Conservation (phyloP, 2,113 vertebrate genomes). For the Rhabdomys dilectus region DNA sequence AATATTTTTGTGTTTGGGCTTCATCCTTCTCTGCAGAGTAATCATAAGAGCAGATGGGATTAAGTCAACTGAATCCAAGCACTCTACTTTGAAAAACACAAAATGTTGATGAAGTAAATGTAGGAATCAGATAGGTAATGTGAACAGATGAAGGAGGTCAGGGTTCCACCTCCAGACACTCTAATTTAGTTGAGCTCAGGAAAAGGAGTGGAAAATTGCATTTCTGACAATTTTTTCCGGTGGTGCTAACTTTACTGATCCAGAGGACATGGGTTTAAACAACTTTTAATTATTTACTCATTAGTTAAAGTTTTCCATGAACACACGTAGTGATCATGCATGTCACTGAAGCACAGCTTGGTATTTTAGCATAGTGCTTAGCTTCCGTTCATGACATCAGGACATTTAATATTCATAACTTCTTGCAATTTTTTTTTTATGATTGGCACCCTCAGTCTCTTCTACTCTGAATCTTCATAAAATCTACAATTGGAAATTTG, state of each 20-base stretch:
- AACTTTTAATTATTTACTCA: neutral
- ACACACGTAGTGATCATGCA: neutral
- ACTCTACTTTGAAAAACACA: constrained; percentile 37
- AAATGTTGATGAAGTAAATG: neutral
- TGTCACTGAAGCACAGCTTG: neutral
- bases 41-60: constrained; percentile 5
- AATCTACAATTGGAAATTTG: neutral
- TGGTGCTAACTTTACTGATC: neutral
- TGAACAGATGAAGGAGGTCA: neutral
- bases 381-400: neutral
- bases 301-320: neutral
- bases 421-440: neutral
- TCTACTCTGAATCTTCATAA: neutral
- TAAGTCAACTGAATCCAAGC: constrained; percentile 3
- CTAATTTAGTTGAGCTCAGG: neutral
- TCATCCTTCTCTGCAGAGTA: constrained; percentile 21
- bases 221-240: constrained; percentile 19
- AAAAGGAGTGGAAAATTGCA: neutral
- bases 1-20: constrained; percentile 48
- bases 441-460: neutral
- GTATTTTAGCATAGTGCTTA: neutral
- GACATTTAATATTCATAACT: neutral
- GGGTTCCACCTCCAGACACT: neutral
- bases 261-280: neutral
- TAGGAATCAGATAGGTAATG: neutral